Base-by-base conservation (phyloP, 2,797 vertebrate genomes). In the Oophaga sylvatica region DNA sequence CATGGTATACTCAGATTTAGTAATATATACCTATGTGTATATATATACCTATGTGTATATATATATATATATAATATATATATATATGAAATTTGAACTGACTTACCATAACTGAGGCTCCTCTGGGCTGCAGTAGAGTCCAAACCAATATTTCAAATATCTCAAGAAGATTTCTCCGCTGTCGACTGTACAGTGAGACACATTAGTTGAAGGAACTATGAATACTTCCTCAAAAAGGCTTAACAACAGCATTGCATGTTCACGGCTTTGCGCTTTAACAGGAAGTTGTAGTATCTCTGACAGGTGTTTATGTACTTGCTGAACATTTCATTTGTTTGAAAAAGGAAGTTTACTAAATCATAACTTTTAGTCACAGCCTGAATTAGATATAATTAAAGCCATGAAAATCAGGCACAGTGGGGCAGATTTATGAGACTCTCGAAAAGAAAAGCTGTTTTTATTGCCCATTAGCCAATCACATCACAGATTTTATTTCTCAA, bases 341-440 rank as follows among this genome's bases (percentile, higher is more conserved):
- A 65, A 56, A 60, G 59, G 83, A 85, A 85, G 57, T 84, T 75
- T 63, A 77, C 1, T 20, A 63, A 12, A 4, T n/a, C 22, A 12
- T 22, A 48, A 11, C 22, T 75, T 12, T 48, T 53, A 20, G 45
- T 13, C 45, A 48, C 45, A 22, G 41, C 71, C 17, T 45, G 6
- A 19, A 35, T 19, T 35, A 19, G 48, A 10, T 11, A 41, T 41
- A 41, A 41, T 41, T 41, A 41, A 41, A 41, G 35, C 35, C 35
- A 3, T 41, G 35, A 3, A 41, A 41, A 41, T 41, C 35, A 41
- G 35, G 35, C 35, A 41, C 3, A 41, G 5, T 41, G 35, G 35
- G 35, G 35, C 35, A 41, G 35, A 41, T 41, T 41, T 41, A 41
- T 41, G 35, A 41, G 35, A 41, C 35, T 41, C 35, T 41, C 35